These are phyloP conservation scores for Malthinus seriepunctatus DNA, from an alignment of 2,888 invertebrate genomes.

Conservation along the genomic window DNA sequence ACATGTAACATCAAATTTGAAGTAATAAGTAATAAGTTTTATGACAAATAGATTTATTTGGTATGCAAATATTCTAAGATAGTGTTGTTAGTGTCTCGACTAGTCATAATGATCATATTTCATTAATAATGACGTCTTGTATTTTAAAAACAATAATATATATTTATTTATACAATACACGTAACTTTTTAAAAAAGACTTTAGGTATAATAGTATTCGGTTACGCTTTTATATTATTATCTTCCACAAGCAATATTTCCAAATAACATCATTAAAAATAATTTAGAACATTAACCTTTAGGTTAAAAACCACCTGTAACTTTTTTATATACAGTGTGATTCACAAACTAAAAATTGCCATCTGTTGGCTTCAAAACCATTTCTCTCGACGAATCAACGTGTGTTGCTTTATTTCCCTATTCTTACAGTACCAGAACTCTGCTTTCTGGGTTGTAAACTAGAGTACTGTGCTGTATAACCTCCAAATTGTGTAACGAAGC, in stretches of 20 bases:
- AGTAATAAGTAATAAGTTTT: constrained; percentile 14
- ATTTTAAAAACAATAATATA: constrained; percentile 12
- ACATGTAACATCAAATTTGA: constrained; percentile 11
- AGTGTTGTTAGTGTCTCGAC: constrained; percentile 28
- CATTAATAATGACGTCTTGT: constrained; percentile 25
- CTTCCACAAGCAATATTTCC: neutral
- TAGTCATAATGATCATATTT: constrained; percentile 27
- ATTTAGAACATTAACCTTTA: neutral
- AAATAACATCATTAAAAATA: constrained; percentile 2
- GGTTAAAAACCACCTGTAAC: no score
- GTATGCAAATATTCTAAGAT: constrained; percentile 28
- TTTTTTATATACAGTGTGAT: no score
- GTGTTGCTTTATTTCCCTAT: no score
- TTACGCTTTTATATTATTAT: neutral
- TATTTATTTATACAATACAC: neutral
- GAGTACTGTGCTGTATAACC: no score
- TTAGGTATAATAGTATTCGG: neutral
- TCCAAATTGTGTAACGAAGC: no score
- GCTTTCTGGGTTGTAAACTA: no score
- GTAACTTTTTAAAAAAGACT: neutral
- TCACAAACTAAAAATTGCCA: no score
- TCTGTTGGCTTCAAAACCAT: no score
- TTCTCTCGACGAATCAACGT: no score
- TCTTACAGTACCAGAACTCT: no score
- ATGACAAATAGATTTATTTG: constrained; percentile 29